Percentiles rank a stretch among this genome's conserved stretches.
These are phyloP conservation scores for Lithophane ornitopus DNA, from an alignment of 2,888 invertebrate species.

Conservation along the genomic window DNA sequence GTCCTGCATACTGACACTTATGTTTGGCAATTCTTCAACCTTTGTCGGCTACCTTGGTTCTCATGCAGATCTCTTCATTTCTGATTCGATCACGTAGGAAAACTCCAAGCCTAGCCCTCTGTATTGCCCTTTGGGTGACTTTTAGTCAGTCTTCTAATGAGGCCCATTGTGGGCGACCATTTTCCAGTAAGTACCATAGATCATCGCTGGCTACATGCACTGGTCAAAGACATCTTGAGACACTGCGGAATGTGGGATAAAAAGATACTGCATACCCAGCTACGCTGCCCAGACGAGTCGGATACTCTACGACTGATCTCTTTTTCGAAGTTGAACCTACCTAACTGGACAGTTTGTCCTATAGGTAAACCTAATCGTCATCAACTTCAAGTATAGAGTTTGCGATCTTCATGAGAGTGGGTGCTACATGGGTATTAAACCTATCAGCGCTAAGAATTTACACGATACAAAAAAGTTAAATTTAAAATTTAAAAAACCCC, in stretches of 20 bases:
- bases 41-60: background rate
- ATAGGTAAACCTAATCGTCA: background rate
- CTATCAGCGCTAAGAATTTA: too few species aligned
- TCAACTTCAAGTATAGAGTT: background rate
- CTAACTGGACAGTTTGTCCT: background rate
- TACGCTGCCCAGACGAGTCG: background rate
- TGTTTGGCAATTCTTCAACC: background rate
- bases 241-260: background rate
- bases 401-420: background rate
- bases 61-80: background rate
- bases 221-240: background rate
- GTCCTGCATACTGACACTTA: background rate
- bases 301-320: background rate
- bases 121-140: too few species aligned
- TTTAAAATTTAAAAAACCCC: too few species aligned
- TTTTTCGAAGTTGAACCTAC: background rate
- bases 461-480: too few species aligned
- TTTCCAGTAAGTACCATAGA: too few species aligned
- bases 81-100: background rate
- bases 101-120: too few species aligned
- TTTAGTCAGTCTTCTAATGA: too few species aligned
- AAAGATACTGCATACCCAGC: background rate
- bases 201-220: background rate
- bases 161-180: background rate
- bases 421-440: background rate